Conservation (phyloP, 2,797 vertebrate genomes). For the Chelon labrosus region DNA sequence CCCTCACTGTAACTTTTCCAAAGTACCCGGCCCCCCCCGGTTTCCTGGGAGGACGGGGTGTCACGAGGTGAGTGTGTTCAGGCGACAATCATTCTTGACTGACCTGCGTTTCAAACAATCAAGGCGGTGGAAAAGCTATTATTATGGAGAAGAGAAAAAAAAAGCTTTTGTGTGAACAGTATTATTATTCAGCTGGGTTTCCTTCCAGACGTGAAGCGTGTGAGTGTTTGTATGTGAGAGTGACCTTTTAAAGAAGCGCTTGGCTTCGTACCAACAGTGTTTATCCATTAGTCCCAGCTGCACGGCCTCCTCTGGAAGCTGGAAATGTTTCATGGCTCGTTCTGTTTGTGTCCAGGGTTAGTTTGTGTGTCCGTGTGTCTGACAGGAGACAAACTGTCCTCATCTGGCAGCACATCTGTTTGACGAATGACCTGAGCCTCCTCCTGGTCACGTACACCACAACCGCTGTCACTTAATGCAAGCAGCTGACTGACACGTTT, state of each 20-base stretch:
- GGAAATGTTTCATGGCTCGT: constrained; percentile 38
- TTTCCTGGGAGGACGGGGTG: not conserved
- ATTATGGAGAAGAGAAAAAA: not conserved
- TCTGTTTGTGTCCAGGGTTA: constrained; percentile 13
- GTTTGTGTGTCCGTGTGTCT: constrained; percentile 7
- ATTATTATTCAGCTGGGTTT: constrained; percentile 61
- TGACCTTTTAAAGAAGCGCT: constrained; percentile 47
- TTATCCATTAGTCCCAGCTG: constrained; percentile 42
- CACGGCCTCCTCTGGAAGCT: constrained; percentile 39
- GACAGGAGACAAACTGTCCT: constrained; percentile 24
- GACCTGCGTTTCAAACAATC: constrained; percentile 73
- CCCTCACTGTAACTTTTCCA: constrained; percentile 24
- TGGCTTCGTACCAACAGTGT: constrained; percentile 59
- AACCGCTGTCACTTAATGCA: not conserved
- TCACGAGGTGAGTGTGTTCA: constrained; percentile 30
- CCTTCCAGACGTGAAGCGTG: constrained; percentile 28
- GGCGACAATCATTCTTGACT: constrained; percentile 76
- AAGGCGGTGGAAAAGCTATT: constrained; percentile 59
- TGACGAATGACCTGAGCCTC: constrained; percentile 22
- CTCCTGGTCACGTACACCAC: not conserved
- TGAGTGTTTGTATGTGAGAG: constrained; percentile 6
- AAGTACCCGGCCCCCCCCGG: not conserved
- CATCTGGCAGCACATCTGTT: constrained; percentile 34
- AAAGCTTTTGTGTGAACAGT: constrained; percentile 62
- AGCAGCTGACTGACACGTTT: constrained; percentile 2